These are phyloP conservation scores for Thera britannica DNA, from an alignment of 2,888 invertebrate genomes.

Conservation along the genomic window DNA sequence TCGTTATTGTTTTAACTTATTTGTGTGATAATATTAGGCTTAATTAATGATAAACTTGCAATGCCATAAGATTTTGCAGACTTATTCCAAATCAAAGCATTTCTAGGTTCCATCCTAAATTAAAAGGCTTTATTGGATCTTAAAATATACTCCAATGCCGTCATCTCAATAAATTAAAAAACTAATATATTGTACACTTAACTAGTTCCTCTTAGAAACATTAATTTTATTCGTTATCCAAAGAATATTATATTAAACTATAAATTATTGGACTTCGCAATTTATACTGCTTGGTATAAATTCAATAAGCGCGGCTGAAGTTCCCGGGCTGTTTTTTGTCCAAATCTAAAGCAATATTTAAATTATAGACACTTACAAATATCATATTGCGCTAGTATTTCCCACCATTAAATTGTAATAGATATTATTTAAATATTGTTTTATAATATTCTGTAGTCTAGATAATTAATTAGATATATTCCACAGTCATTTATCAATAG, in stretches of 20 bases:
- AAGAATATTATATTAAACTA: constrained; percentile 79
- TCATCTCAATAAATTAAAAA: constrained; percentile 47
- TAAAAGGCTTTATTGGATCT: constrained; percentile 49
- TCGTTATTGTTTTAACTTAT: constrained; percentile 75
- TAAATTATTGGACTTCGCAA: constrained; percentile 70
- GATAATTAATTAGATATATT: constrained; percentile 73
- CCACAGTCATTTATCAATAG: constrained; percentile 81
- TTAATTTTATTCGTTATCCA: constrained; percentile 80
- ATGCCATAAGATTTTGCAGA: constrained; percentile 76
- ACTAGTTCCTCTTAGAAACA: constrained; percentile 81
- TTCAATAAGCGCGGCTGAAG: constrained; percentile 52
- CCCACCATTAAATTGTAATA: constrained; percentile 79
- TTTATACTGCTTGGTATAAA: constrained; percentile 71
- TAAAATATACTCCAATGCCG: constrained; percentile 50
- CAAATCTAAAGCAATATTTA: constrained; percentile 77
- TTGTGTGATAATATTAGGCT: constrained; percentile 81
- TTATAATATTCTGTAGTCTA: constrained; percentile 76
- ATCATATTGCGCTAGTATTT: constrained; percentile 68
- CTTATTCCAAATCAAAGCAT: constrained; percentile 77
- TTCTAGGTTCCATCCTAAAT: constrained; percentile 64
- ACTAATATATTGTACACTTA: constrained; percentile 64
- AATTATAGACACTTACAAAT: constrained; percentile 70
- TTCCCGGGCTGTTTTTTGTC: constrained; percentile 58
- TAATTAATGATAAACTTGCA: constrained; percentile 69
- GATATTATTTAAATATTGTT: constrained; percentile 79